Conservation (phyloP, 2,113 vertebrate species). For the Sciurus niger region DNA sequence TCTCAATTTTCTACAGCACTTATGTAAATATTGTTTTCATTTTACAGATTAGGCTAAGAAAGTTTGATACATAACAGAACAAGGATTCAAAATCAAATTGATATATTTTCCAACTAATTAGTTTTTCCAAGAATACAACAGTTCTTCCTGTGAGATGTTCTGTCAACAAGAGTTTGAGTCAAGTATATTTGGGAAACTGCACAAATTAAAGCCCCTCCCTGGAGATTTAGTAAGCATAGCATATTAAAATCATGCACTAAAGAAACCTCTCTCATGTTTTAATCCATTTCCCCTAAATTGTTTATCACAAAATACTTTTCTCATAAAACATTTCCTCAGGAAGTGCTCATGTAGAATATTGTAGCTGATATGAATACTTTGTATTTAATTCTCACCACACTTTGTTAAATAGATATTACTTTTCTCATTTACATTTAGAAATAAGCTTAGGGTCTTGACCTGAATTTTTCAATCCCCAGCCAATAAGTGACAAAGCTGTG, state of each 20-base stretch:
- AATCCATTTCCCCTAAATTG: not conserved
- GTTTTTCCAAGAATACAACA: not conserved
- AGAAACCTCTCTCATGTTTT: not conserved
- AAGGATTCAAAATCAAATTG: constrained; percentile 17
- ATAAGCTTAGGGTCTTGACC: not conserved
- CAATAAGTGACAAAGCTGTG: not conserved
- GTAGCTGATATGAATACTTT: not conserved
- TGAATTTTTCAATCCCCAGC: not conserved
- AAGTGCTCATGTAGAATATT: not conserved
- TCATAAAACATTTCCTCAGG: not conserved
- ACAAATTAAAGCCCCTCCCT: not conserved
- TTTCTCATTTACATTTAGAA: not conserved
- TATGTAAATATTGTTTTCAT: not conserved
- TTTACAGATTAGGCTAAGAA: constrained; percentile 38
- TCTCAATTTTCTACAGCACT: constrained; percentile 5
- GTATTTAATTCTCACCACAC: not conserved
- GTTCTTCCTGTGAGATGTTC: not conserved
- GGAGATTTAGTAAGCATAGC: not conserved
- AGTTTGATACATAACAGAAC: constrained; percentile 12
- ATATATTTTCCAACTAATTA: not conserved
- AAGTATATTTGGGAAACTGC: constrained; percentile 21
- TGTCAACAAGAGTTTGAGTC: not conserved
- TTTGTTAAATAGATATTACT: not conserved
- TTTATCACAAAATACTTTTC: not conserved
- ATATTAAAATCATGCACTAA: not conserved